A percentile compares a stretch with the other conserved stretches of the same genome.
Evolutionary conservation across 2,113 vertebrate genomes (phyloP).

Genomic region (Lophochroa leadbeateri): DNA sequence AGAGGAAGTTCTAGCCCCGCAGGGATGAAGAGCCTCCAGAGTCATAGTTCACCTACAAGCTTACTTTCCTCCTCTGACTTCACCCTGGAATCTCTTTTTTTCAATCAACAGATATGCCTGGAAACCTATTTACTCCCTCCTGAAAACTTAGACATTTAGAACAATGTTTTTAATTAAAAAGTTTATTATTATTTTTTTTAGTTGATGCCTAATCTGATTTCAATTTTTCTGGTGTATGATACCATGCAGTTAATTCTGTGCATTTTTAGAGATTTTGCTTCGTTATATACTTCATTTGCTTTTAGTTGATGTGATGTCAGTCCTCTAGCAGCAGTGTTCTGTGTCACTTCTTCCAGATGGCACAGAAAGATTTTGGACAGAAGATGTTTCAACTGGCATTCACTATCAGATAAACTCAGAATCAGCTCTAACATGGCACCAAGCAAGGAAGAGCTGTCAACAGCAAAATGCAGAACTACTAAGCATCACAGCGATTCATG

Average conservation of each 20-base stretch:
- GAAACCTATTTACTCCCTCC: neutral
- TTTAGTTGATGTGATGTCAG: neutral
- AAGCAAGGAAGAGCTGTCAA: constrained; percentile 89
- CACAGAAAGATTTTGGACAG: constrained; percentile 79
- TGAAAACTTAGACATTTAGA: neutral
- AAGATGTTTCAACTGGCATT: constrained; percentile 80
- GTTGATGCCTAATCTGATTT: neutral
- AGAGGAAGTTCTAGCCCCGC: rapidly evolving
- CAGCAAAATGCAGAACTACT: constrained; percentile 88
- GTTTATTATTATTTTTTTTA: neutral
- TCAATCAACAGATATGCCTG: neutral
- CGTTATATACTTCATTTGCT: neutral
- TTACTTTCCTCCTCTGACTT: neutral
- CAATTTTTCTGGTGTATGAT: neutral
- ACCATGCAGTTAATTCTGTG: neutral
- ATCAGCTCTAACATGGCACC: constrained; percentile 86
- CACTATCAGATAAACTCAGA: constrained; percentile 86
- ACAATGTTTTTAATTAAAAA: neutral
- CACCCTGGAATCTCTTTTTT: neutral
- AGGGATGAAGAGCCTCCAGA: neutral
- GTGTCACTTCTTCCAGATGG: constrained; percentile 16
- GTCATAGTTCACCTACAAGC: neutral
- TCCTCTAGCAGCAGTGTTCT: neutral
- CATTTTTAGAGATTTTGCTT: neutral
- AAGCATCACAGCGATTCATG: constrained; percentile 85